These are phyloP conservation scores for Lates calcarifer DNA, from an alignment of 2,113 vertebrate species.

Conservation along the genomic window DNA sequence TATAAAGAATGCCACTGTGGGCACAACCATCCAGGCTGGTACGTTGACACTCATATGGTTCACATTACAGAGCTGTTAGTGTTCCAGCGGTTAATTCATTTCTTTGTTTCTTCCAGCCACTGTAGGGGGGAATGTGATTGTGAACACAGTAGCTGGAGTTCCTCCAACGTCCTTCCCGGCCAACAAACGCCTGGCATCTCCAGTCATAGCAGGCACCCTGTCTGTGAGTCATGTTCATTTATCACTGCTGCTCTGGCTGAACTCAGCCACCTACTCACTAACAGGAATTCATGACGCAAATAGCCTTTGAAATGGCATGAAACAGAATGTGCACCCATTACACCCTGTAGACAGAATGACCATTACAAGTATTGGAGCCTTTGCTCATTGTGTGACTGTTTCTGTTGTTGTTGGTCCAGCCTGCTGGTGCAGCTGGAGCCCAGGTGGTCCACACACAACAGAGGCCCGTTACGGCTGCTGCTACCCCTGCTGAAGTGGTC, in stretches of 20 bases:
- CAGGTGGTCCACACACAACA: slow-evolving; percentile 94
- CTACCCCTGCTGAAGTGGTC: slow-evolving; percentile 87
- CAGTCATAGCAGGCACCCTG: slow-evolving; percentile 89
- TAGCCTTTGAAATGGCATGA: slow-evolving; percentile 23
- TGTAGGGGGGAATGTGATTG: slow-evolving; percentile 95
- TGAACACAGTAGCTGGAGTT: slow-evolving; percentile 94
- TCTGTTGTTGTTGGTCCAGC: slow-evolving; percentile 72
- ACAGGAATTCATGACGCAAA: slow-evolving; percentile 35
- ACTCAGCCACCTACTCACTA: slow-evolving; percentile 18
- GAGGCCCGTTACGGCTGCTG: slow-evolving; percentile 80
- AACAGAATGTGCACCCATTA: slow-evolving; percentile 8
- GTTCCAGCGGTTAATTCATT: slow-evolving; percentile 42
- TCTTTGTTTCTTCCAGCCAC: slow-evolving; percentile 84
- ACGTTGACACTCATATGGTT: slow-evolving; percentile 58
- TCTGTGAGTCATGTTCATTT: slow-evolving; percentile 86
- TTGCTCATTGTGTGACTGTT: slow-evolving; percentile 23
- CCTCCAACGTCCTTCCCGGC: slow-evolving; percentile 92
- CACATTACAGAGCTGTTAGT: slow-evolving; percentile 10
- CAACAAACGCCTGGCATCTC: slow-evolving; percentile 93
- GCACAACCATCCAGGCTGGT: slow-evolving; percentile 94
- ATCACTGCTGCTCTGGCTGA: slow-evolving; percentile 25
- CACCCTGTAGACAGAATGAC: not conserved
- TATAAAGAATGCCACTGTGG: slow-evolving; percentile 91
- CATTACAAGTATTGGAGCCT: not conserved
- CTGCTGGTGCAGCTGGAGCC: slow-evolving; percentile 82